Percentiles rank a stretch among this genome's conserved stretches.
phyloP scores from a whole-genome alignment of 1,140 invertebrate species.

The Drosophila pseudoananassae region DNA sequence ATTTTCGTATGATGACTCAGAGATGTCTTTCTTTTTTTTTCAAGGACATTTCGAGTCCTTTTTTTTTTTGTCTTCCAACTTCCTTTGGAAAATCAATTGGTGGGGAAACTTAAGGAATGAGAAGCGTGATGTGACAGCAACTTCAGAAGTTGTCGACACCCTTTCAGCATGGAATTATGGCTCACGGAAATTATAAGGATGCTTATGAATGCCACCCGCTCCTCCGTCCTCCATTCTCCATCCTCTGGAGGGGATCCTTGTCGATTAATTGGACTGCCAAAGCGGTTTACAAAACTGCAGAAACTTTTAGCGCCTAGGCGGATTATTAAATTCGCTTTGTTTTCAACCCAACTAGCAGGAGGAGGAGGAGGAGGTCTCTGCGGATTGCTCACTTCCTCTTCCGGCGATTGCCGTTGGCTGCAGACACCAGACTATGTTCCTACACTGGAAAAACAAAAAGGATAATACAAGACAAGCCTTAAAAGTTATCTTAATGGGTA shows the following conservation, averaged over 20 bases:
- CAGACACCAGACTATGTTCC: conserved; percentile 6
- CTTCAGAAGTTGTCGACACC: conserved; percentile 42
- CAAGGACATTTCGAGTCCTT: conserved; percentile 39
- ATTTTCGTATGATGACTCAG: conserved; percentile 38
- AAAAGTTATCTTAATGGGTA: neutral
- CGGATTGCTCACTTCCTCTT: conserved; percentile 71
- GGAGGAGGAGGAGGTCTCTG: conserved; percentile 1
- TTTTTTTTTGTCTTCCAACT: neutral
- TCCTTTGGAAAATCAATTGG: conserved; percentile 37
- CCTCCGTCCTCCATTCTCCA: neutral
- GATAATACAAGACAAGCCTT: neutral
- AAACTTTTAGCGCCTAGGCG: conserved; percentile 57
- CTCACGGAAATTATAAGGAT: conserved; percentile 30
- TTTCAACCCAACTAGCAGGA: conserved; percentile 17
- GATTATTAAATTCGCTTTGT: conserved; percentile 72
- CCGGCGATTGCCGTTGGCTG: conserved; percentile 44
- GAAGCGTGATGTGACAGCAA: conserved; percentile 48
- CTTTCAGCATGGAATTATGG: conserved; percentile 39
- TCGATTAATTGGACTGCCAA: conserved; percentile 69
- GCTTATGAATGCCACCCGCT: neutral
- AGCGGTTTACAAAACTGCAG: conserved; percentile 64
- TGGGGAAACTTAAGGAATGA: conserved; percentile 19
- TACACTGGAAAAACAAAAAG: neutral
- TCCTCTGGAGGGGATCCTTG: conserved; percentile 25
- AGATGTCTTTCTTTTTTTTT: conserved; percentile 4